Evolutionary conservation across 2,113 vertebrate genomes (phyloP).

Genomic region (Himantopus leucocephalus): DNA sequence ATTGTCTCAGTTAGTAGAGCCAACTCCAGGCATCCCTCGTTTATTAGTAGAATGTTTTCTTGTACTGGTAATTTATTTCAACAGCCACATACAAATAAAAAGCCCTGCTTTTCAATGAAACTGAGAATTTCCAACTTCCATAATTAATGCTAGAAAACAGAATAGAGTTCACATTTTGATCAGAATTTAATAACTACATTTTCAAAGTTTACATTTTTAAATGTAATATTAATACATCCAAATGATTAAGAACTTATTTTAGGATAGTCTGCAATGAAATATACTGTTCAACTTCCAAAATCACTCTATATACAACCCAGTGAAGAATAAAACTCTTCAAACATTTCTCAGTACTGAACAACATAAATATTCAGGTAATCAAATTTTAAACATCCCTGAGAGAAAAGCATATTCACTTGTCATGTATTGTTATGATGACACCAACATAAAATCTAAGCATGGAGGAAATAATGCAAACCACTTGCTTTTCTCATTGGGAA

Average conservation of each 20-base stretch:
- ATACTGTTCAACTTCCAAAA: not conserved
- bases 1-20: slow-evolving; percentile 58
- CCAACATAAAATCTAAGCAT: not conserved
- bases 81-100: slow-evolving; percentile 54
- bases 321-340: not conserved
- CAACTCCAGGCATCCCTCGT: slow-evolving; percentile 61
- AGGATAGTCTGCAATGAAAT: not conserved
- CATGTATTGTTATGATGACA: not conserved
- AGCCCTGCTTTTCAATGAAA: slow-evolving; percentile 24
- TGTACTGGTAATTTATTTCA: slow-evolving; percentile 66
- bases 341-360: not conserved
- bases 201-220: not conserved
- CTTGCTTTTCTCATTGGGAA: not conserved
- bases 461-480: not conserved
- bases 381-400: not conserved
- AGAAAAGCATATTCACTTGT: not conserved
- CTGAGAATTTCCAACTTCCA: not conserved
- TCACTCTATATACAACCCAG: not conserved
- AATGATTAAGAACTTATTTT: not conserved
- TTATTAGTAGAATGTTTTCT: slow-evolving; percentile 63
- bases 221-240: not conserved
- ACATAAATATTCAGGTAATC: slow-evolving; percentile 2
- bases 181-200: not conserved
- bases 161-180: not conserved
- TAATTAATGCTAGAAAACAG: slow-evolving; percentile 33